Base-by-base conservation (phyloP, 2,113 vertebrate species). In the Pteropus alecto region DNA sequence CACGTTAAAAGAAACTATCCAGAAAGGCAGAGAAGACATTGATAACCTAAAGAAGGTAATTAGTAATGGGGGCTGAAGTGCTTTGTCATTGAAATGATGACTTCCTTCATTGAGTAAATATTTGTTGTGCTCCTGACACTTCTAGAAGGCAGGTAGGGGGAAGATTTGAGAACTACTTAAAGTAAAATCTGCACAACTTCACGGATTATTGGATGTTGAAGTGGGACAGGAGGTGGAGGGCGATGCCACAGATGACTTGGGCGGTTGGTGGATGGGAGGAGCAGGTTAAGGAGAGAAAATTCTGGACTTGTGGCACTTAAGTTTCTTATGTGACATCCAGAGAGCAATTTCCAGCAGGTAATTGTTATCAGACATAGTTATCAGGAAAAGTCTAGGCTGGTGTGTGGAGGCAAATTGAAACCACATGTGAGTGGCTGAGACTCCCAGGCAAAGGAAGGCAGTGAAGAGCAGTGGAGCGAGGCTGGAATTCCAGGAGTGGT, bases 41-140 rank as follows among this genome's bases (percentile, higher is more conserved):
- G 81, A 33, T 0, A 78, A 87, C 33, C 98, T 99, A 18, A 99
- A 92, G 95, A 98, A 99, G 99, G 99, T 99, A 98, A 97, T 7
- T 78, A 18, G 8, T 28, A 14, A 16, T 3, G 1, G 12, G 16
- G 9, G 30, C 15, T 16, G 6, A 35, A 46, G 61, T 46, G 21
- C 65, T 21, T 85, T 4, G 19, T 41, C 15, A 22, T 24, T 71
- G 58, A 51, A 63, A 48, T 86, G 33, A n/a, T 18, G 14, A 10
- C 60, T 21, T 82, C 48, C 82, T 71, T 82, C 83, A 30, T 14
- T 24, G 41, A 56, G 1, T 46, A 41, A 87, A 68, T 65, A 14
- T 56, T n/a, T 38, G 33, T 38, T 14, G 30, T 74, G 33, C 43
- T 79, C 38, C 67, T 71, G 12, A 54, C 35, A 19, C 46, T 6